Evolutionary conservation across 2,113 vertebrate genomes (phyloP).

Genomic region (Donacobius atricapilla): DNA sequence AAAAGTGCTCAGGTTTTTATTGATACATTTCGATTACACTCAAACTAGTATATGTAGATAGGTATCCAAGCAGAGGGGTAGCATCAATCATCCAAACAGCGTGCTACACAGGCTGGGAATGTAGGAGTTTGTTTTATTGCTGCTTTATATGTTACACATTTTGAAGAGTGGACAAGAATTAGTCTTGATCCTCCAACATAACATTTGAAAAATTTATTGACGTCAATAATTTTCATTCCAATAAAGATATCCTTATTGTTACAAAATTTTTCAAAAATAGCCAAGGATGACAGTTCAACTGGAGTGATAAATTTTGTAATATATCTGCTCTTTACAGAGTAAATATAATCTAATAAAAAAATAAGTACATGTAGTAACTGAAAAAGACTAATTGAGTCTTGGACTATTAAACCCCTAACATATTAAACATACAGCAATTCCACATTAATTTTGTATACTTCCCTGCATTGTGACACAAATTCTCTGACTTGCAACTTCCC

Average conservation of each 20-base stretch:
- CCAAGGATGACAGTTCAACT: neutral
- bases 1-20: neutral
- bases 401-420: neutral
- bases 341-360: neutral
- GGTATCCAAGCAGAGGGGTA: neutral
- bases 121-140: neutral
- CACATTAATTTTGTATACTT: neutral
- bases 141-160: neutral
- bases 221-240: neutral
- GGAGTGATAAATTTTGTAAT: neutral
- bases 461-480: neutral
- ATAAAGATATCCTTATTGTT: neutral
- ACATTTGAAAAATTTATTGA: neutral
- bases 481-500: neutral
- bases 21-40: neutral
- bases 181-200: neutral
- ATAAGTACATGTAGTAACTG: neutral
- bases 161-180: neutral
- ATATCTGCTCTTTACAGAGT: neutral
- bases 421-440: neutral
- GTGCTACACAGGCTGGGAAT: fast-evolving
- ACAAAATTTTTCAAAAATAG: neutral
- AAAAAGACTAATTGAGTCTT: neutral
- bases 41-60: neutral
- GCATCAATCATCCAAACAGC: neutral